phyloP scores from a whole-genome alignment of 2,888 invertebrate genomes.

The Rhogogaster chlorosoma region DNA sequence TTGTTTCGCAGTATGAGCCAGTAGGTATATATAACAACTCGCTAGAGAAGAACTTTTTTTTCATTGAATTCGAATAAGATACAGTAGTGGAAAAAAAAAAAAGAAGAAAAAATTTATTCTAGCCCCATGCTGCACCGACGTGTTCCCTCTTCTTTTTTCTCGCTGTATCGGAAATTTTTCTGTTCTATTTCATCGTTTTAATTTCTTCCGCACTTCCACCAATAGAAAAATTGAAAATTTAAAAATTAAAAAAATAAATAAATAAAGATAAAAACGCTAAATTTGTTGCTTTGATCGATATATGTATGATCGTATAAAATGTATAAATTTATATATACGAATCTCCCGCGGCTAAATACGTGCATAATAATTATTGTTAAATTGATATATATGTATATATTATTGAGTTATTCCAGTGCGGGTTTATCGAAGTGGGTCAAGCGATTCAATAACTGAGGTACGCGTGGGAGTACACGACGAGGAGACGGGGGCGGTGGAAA shows the following conservation, averaged over 20 bases:
- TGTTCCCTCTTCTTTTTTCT: no score
- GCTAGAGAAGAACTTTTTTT: no score
- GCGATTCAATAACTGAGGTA: slow-evolving; percentile 75
- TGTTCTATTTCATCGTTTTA: background rate
- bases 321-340: no score
- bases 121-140: no score
- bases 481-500: slow-evolving; percentile 48
- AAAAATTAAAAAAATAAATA: no score
- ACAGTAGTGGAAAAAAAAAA: no score
- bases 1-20: no score
- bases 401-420: slow-evolving; percentile 75
- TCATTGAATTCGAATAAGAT: no score
- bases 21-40: no score
- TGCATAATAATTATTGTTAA: slow-evolving; percentile 51
- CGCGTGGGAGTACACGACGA: slow-evolving; percentile 58
- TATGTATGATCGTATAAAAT: background rate
- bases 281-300: background rate
- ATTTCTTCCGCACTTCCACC: background rate
- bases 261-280: no score
- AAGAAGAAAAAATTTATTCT: no score
- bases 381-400: slow-evolving; percentile 43
- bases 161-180: no score
- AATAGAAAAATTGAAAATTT: background rate
- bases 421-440: slow-evolving; percentile 78
- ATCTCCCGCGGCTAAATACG: background rate